Percentiles rank a stretch among this genome's conserved stretches.
phyloP scores from a whole-genome alignment of 1,140 invertebrate species.

The Venturia canescens region DNA sequence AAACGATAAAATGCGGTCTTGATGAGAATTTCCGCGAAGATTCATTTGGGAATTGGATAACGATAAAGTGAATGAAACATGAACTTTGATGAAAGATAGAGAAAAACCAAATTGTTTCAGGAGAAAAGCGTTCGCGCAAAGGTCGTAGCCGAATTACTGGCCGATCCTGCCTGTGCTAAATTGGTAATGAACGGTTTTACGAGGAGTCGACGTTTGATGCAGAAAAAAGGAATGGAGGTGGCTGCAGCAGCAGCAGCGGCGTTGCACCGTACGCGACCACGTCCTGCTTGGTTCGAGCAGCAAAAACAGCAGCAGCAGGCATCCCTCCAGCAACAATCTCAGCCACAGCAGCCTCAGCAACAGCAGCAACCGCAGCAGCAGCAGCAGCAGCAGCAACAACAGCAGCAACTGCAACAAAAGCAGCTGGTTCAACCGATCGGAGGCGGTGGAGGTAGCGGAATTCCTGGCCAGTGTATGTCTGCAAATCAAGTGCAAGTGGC shows the following conservation, averaged over 20 bases:
- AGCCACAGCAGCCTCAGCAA: constrained; percentile 54
- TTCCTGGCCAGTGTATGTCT: constrained; percentile 16
- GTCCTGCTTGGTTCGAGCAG: constrained; percentile 62
- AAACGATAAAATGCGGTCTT: neutral
- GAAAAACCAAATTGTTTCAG: constrained; percentile 22
- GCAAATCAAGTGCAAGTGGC: constrained; percentile 79
- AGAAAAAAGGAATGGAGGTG: constrained; percentile 35
- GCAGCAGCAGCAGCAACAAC: constrained; percentile 54
- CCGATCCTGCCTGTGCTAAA: constrained; percentile 43
- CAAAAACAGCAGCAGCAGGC: constrained; percentile 34
- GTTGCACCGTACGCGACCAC: constrained; percentile 53
- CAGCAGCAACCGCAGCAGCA: constrained; percentile 51
- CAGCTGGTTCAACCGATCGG: constrained; percentile 56
- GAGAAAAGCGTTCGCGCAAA: constrained; percentile 40
- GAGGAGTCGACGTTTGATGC: constrained; percentile 38
- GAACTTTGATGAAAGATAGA: neutral
- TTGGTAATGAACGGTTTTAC: constrained; percentile 43
- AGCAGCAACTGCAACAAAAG: constrained; percentile 52
- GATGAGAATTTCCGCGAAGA: neutral
- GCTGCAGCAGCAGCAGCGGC: constrained; percentile 2
- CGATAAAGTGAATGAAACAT: too few relatives aligned
- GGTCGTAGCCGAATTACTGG: constrained; percentile 35
- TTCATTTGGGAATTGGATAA: too few relatives aligned
- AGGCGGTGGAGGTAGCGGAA: constrained; percentile 42
- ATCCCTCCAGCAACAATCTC: constrained; percentile 30